Conservation (phyloP, 2,797 vertebrate genomes). For the Emys orbicularis region DNA sequence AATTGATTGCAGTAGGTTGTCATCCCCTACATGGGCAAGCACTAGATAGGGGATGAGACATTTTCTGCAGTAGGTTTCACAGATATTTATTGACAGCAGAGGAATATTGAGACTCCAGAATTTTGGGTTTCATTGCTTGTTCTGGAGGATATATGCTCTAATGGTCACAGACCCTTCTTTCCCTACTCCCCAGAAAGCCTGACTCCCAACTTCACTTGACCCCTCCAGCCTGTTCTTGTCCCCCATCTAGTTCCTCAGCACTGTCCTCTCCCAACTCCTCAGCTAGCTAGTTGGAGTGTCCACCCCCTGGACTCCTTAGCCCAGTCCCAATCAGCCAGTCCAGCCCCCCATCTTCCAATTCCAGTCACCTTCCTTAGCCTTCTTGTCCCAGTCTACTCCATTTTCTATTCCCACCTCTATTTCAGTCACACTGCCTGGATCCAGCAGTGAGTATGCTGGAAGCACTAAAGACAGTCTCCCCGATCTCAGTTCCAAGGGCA, state of each 20-base stretch:
- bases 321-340: neutral
- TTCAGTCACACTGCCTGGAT: neutral
- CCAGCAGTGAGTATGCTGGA: neutral
- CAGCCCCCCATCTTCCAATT: no score
- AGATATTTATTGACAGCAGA: neutral
- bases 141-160: neutral
- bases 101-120: neutral
- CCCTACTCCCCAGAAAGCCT: neutral
- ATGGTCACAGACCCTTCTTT: neutral
- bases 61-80: neutral
- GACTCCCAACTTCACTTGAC: neutral
- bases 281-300: neutral
- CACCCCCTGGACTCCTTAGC: neutral
- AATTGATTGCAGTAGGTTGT: neutral
- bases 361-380: neutral
- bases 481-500: neutral
- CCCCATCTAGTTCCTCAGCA: neutral
- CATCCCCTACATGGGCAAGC: neutral
- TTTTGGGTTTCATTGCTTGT: neutral
- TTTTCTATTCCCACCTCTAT: neutral
- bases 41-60: neutral
- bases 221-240: neutral
- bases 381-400: neutral
- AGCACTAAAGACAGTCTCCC: neutral
- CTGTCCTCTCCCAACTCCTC: no score